Evolutionary conservation across 2,888 invertebrate species (phyloP), one percentile per base, ranked within the genome.

Genomic region (Nysson spinosus): DNA sequence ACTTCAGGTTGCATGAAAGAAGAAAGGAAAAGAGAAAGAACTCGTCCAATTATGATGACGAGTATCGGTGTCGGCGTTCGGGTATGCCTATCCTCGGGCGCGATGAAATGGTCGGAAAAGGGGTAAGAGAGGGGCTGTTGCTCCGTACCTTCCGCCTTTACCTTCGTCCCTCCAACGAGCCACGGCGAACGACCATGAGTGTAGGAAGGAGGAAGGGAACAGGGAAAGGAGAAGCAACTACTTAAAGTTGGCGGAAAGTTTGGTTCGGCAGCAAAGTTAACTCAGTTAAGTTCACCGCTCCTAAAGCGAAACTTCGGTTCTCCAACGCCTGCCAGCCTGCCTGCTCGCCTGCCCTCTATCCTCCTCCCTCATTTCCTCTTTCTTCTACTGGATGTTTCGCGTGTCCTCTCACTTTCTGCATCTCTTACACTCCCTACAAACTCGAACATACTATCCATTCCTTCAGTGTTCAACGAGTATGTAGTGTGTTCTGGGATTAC

Each of bases 161-260:
- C 56, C 49, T 58, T 44, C 50, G 61, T 46, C 54, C 43, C 67
- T 60, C 44, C 56, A 34, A 20, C 60, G 66, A 63, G 46, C 55
- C 63, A 63, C 62, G 60, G 58, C 67, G 63, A 72, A 67, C 72
- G 69, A 52, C 66, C 63, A 56, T 42, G 61, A 62, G 62, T 47
- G 43, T 51, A 47, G 55, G 57, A 50, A 52, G 62, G 39, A 57
- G 22, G 6, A 17, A 32, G 34, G 24, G 52, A 9, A 54, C 40
- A 42, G 46, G 55, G 42, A 68, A 63, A 76, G 79, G 69, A 78
- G 81, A 81, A 79, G 77, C 76, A 77, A 83, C 85, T 86, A 85
- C 86, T 86, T 85, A 86, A 86, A 86, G 82, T 86, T 86, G 83
- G 83, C 80, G 78, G 82, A 86, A 86, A 86, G 80, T 85, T 86